A percentile compares a stretch with the other conserved stretches of the same genome.
Conservation (phyloP, 2,888 invertebrate genomes). For the Cotesia congregata region DNA sequence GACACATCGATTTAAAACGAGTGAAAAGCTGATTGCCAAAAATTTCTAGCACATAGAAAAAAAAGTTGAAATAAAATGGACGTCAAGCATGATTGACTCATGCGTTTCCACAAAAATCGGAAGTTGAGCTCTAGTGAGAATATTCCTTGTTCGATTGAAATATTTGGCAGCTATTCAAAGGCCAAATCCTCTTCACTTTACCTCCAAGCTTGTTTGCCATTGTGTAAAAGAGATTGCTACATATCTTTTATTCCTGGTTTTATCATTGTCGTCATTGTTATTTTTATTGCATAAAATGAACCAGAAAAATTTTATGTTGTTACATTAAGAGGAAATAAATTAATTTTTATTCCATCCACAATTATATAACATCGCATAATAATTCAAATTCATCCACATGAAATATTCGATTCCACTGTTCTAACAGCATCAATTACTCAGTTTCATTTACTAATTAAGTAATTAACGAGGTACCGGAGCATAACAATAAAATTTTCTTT, state of each 20-base stretch:
- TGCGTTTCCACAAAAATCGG: constrained; percentile 26
- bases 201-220: constrained; percentile 25
- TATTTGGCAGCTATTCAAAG: constrained; percentile 64
- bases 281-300: no score
- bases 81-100: constrained; percentile 15
- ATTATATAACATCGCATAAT: neutral
- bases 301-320: neutral
- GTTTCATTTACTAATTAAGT: constrained; percentile 52
- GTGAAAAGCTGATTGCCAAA: constrained; percentile 11
- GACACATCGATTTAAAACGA: constrained; percentile 13
- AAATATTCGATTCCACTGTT: constrained; percentile 41
- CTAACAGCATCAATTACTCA: constrained; percentile 53
- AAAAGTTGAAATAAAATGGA: constrained; percentile 17
- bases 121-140: constrained; percentile 35
- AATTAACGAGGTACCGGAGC: constrained; percentile 48
- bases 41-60: neutral
- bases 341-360: neutral
- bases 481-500: constrained; percentile 12
- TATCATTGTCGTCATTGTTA: neutral
- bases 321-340: neutral
- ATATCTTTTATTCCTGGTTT: constrained; percentile 10
- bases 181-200: constrained; percentile 46
- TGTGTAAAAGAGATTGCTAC: constrained; percentile 14
- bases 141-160: constrained; percentile 60
- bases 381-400: constrained; percentile 32